Conservation (phyloP, 2,113 vertebrate genomes). For the chimpanzee (Pan troglodytes) region NHGRI_mPanTro3-v2.1_pri NC_072403.2:64219501-64220000, state of each 20-base stretch:
- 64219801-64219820: not conserved
- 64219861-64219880: accelerated
- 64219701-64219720: not conserved
- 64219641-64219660: not conserved
- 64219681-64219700: not conserved
- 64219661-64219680: not conserved
- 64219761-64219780: not conserved
- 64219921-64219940: not conserved
- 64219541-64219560: not conserved
- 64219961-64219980: not conserved
- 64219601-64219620: not conserved
- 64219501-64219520: not conserved
- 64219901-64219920: not conserved
- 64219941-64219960: not conserved
- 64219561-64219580: not conserved
- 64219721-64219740: not conserved
- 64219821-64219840: not conserved
- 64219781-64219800: not conserved
- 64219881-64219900: not conserved
- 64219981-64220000: not conserved
- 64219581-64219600: not conserved
- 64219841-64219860: not conserved
- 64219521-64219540: not conserved
- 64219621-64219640: not conserved
- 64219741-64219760: not conserved